phyloP scores from a whole-genome alignment of 2,888 invertebrate species.

The Catocala fraxini region DNA sequence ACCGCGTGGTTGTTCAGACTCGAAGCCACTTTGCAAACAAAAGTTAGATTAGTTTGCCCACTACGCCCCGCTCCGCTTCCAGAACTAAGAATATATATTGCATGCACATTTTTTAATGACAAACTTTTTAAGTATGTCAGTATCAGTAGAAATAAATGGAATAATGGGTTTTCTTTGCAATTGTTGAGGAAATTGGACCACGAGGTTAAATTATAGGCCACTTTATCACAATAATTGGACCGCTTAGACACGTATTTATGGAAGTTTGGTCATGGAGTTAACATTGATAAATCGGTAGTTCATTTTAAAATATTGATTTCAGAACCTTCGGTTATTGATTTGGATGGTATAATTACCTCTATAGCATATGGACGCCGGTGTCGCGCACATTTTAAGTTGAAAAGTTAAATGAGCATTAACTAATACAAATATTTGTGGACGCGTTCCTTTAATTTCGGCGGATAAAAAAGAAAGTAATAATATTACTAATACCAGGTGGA shows the following conservation, averaged over 20 bases:
- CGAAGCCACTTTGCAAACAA: conserved; percentile 62
- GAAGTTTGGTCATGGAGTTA: background rate
- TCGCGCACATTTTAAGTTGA: too few relatives aligned
- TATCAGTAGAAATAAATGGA: conserved; percentile 24
- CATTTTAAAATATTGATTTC: too few relatives aligned
- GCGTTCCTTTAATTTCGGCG: too few relatives aligned
- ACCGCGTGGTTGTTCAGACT: conserved; percentile 31
- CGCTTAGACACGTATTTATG: background rate
- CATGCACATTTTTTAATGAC: conserved; percentile 46
- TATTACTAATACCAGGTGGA: too few relatives aligned
- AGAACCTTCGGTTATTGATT: too few relatives aligned
- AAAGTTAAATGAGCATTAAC: too few relatives aligned
- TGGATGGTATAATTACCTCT: too few relatives aligned
- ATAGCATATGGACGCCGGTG: too few relatives aligned
- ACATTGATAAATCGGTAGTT: background rate
- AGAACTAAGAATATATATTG: conserved; percentile 42
- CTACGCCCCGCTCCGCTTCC: conserved; percentile 20
- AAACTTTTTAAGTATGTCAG: conserved; percentile 36
- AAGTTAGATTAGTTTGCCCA: conserved; percentile 71
- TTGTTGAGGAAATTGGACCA: conserved; percentile 17
- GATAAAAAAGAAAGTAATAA: too few relatives aligned
- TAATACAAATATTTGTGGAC: too few relatives aligned
- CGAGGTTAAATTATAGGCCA: too few relatives aligned
- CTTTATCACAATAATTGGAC: conserved; percentile 1
- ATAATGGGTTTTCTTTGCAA: conserved; percentile 43